Conservation (phyloP, 2,888 invertebrate genomes). For the Drosophila phalerata region DNA sequence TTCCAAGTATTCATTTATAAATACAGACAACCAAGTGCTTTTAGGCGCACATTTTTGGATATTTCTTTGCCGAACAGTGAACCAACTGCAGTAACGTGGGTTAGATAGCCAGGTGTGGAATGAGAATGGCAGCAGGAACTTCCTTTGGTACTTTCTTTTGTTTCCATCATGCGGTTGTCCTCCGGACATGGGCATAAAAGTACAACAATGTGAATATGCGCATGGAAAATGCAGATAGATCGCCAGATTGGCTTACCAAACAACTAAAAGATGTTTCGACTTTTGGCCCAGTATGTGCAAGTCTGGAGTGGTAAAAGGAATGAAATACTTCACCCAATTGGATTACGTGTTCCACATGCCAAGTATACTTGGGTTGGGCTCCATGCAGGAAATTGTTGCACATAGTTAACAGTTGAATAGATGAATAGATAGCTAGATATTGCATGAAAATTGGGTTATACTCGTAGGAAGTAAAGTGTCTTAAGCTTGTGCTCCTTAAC, state of each 20-base stretch:
- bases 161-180: conserved; percentile 39
- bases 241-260: conserved; percentile 42
- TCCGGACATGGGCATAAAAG: conserved; percentile 57
- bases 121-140: conserved; percentile 19
- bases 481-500: neutral
- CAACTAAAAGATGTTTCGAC: conserved; percentile 31
- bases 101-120: conserved; percentile 18
- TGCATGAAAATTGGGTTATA: conserved; percentile 1
- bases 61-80: conserved; percentile 30
- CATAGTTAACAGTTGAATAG: conserved; percentile 45
- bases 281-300: conserved; percentile 3
- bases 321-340: conserved; percentile 22
- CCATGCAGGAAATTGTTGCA: conserved; percentile 44
- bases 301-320: neutral
- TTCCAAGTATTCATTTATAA: conserved; percentile 52
- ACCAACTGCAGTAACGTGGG: conserved; percentile 26
- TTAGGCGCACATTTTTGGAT: conserved; percentile 25
- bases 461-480: neutral
- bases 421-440: conserved; percentile 19
- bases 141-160: conserved; percentile 47
- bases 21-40: conserved; percentile 46
- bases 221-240: conserved; percentile 58
- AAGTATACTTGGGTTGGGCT: conserved; percentile 21
- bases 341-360: conserved; percentile 35
- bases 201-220: conserved; percentile 48